Conservation (phyloP, 2,113 vertebrate species). For the Xiphophorus couchianus region DNA sequence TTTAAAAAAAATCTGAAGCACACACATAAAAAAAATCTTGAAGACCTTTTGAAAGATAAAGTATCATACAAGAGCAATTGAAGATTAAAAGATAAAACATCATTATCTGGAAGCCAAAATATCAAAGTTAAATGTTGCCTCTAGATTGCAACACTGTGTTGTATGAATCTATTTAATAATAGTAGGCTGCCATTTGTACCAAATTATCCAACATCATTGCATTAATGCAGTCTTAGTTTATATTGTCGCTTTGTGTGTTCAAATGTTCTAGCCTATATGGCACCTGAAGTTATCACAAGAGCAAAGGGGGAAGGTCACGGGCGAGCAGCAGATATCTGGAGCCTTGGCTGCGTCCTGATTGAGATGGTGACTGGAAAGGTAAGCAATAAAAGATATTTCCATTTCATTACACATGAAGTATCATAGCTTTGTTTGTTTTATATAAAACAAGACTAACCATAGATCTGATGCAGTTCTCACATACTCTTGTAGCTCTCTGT, state of each 20-base stretch:
- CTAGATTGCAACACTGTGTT: no score
- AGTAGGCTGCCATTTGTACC: background rate
- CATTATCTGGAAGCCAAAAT: no score
- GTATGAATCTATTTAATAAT: background rate
- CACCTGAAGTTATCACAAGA: slow-evolving; percentile 98
- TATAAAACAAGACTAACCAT: no score
- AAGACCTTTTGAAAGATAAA: no score
- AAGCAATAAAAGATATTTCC: slow-evolving; percentile 21
- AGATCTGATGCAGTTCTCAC: background rate
- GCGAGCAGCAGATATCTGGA: slow-evolving; percentile 97
- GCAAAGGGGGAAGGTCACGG: slow-evolving; percentile 98
- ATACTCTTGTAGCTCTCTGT: background rate
- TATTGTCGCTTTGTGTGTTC: background rate
- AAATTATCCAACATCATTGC: background rate
- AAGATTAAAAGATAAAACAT: no score
- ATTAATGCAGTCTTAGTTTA: background rate
- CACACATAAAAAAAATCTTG: no score
- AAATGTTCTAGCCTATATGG: slow-evolving; percentile 90
- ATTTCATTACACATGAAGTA: background rate
- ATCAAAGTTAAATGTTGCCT: no score
- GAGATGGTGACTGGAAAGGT: slow-evolving; percentile 99
- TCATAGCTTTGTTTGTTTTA: no score
- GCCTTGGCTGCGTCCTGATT: slow-evolving; percentile 95
- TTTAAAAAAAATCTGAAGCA: no score
- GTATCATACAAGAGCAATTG: no score